Evolutionary conservation across 2,113 vertebrate genomes (phyloP), one percentile per base, ranked within the genome.

Genomic region (Mystacornis crossleyi): DNA sequence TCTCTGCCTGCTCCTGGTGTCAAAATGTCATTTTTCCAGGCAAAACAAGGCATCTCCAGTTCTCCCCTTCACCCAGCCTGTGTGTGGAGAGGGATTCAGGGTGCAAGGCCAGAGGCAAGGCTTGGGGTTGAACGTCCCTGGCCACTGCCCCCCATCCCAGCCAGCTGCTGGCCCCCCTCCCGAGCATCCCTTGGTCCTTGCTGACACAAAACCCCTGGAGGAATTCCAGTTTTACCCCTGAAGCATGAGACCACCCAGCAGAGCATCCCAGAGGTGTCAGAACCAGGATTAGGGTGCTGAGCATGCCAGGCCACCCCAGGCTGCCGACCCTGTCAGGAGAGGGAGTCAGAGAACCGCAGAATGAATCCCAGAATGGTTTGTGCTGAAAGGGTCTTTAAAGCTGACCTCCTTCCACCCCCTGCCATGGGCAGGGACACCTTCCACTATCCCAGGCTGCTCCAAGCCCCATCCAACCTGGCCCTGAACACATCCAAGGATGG

Each of bases 11-110:
- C 58, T 89, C 54, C 64, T 4, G 2, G 62, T 78, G 81, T 84
- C 87, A 95, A 95, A 91, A 90, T 79, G 47, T 93, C 90, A 93
- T 42, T 86, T 88, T 94, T 90, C 82, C 48, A 80, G 88, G 45
- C 48, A 86, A 85, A 88, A 79, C 17, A 28, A 43, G 28, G 29
- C 34, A 16, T 20, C 25, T 88, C 36, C 20, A 84, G 33, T 12
- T 74, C 25, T 31, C 47, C 75, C 40, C 53, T 79, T 60, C 66
- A 29, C 21, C 18, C 86, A 34, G 18, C 26, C 47, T 8, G 8
- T 12, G 42, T 6, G 9, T 1, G 1, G 8, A 31, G 73, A 1
- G 0, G 29, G 38, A 57, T 40, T 67, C 50, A 15, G 51, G 20
- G 33, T 31, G n/a, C n/a, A 61, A 65, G 15, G 15, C 34, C 60